A percentile compares a stretch with the other conserved stretches of the same genome.
Evolutionary conservation across 2,113 vertebrate genomes (phyloP).

Genomic region (Hepsetus odoe): DNA sequence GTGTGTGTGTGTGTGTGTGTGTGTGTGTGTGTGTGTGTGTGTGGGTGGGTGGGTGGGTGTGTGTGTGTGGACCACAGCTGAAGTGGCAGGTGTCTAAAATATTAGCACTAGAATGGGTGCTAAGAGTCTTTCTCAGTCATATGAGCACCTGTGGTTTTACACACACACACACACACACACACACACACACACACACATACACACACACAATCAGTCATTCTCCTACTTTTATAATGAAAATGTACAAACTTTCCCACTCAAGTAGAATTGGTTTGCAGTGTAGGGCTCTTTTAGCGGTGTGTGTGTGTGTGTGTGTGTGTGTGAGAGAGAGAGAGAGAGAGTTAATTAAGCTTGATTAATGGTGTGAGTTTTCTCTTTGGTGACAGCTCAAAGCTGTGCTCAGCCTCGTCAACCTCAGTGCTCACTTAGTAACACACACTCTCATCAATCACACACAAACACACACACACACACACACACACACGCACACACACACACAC

Average conservation of each 20-base stretch:
- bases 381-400: slow-evolving; percentile 54
- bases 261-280: slow-evolving; percentile 12
- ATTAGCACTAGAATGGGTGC: slow-evolving; percentile 27
- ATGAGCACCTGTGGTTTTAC: slow-evolving; percentile 22
- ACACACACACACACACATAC: not conserved
- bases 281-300: slow-evolving; percentile 3
- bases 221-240: slow-evolving; percentile 25
- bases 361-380: slow-evolving; percentile 52
- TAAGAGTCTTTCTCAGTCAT: slow-evolving; percentile 33
- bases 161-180: slow-evolving; percentile 25
- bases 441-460: slow-evolving; percentile 58
- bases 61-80: not conserved
- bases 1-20: slow-evolving; percentile 23
- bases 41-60: slow-evolving; percentile 41
- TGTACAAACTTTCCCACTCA: not conserved
- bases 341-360: slow-evolving; percentile 58
- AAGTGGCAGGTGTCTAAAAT: slow-evolving; percentile 35
- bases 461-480: slow-evolving; percentile 27
- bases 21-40: slow-evolving; percentile 28
- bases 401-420: slow-evolving; percentile 36
- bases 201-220: not conserved
- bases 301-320: slow-evolving; percentile 36
- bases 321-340: slow-evolving; percentile 17
- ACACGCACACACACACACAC: slow-evolving; percentile 19
- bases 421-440: slow-evolving; percentile 55